Base-by-base conservation (phyloP, 2,888 invertebrate genomes). In the Polydrusus cervinus region DNA sequence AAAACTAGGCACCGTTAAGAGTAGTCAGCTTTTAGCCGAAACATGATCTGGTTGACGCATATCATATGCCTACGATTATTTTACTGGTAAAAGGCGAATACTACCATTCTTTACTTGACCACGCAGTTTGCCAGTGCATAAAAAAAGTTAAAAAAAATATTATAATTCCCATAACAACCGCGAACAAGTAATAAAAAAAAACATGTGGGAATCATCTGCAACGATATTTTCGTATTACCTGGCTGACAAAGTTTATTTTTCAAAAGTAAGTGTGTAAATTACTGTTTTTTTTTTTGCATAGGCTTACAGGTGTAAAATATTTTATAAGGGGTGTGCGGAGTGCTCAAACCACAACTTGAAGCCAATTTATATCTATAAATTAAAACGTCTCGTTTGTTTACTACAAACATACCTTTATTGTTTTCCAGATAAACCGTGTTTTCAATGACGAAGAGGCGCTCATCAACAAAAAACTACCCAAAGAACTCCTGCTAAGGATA, bases 401-500 rank as follows among this genome's bases (percentile, higher is more conserved):
- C 5, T 25, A 25, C 25, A 25, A 5, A 25, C 25, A 25, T 1
- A 3, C 1, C 25, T 3, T 25, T 25, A 25, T 25, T 25, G 25
- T 25, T 25, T 25, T 25, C 5, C 90, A 94, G 94, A 90, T 94
- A 87, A 90, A 92, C 83, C 91, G 93, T 85, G 92, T 92, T 80
- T 90, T 93, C 86, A 88, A 91, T 77, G 94, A 95, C 80, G 96
- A 96, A 87, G 96, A 96, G 83, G 93, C 94, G 80, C 91, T 93
- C 84, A 97, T 98, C 84, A 97, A 97, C 89, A 94, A 93, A 85
- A 97, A 97, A 89, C 91, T 99, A 86, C 99, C 99, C 69, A 98
- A 98, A 88, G 99, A 99, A 90, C 90, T 99, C 81, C 89, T 98
- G 75, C 90, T 98, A 83, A 92, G 97, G 86, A 96, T 97, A 85